phyloP scores from a whole-genome alignment of 1,140 invertebrate genomes.

The Hycleus cichorii region DNA sequence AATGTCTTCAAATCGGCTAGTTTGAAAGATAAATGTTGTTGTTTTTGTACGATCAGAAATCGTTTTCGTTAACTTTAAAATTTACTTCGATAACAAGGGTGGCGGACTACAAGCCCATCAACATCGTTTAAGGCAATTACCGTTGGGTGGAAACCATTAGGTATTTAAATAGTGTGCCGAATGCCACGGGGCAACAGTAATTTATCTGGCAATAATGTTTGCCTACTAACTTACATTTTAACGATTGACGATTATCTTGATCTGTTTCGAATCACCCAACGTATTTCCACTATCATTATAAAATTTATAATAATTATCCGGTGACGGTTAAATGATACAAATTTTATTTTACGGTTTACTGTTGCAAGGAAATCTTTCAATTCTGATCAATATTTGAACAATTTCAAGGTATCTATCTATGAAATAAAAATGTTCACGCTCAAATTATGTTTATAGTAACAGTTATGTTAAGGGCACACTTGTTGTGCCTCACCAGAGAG shows the following conservation, averaged over 20 bases:
- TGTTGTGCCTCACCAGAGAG: conserved; percentile 34
- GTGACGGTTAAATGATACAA: neutral
- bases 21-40: too few species aligned
- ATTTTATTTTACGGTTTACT: neutral
- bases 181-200: conserved; percentile 16
- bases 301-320: neutral
- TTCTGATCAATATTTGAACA: conserved; percentile 26
- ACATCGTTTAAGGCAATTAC: conserved; percentile 21
- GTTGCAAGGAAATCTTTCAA: conserved; percentile 12
- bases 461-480: conserved; percentile 42
- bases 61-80: too few species aligned
- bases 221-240: conserved; percentile 16
- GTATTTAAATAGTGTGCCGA: conserved; percentile 24
- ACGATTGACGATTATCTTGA: conserved; percentile 2
- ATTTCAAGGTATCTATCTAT: conserved; percentile 22
- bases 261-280: neutral
- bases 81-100: too few species aligned
- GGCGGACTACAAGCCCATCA: conserved; percentile 2
- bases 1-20: too few species aligned
- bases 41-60: too few species aligned
- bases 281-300: neutral
- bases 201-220: conserved; percentile 19
- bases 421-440: conserved; percentile 38
- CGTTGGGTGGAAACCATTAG: conserved; percentile 23
- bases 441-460: conserved; percentile 43